Evolutionary conservation across 2,888 invertebrate genomes (phyloP).

Genomic region (Nasonovia ribisnigri): DNA sequence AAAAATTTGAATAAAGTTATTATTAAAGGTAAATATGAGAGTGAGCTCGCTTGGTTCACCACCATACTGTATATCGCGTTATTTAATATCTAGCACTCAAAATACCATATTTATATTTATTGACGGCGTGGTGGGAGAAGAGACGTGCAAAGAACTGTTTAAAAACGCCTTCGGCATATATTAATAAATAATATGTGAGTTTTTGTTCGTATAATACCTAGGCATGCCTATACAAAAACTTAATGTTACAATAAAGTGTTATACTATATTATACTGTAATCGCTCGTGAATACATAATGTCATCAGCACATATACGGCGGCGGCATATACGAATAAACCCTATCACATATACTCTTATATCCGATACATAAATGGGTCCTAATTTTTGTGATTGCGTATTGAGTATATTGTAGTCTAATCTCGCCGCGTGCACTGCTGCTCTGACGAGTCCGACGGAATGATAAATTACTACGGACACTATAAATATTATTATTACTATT

Average conservation of each 20-base stretch:
- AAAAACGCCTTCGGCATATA: background rate
- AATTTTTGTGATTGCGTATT: background rate
- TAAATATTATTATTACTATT: constrained; percentile 22
- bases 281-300: constrained; percentile 18
- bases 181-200: background rate
- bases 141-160: background rate
- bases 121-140: background rate
- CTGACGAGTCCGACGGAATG: background rate
- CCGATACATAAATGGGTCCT: background rate
- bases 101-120: background rate
- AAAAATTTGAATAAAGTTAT: too few relatives aligned
- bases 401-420: background rate
- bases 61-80: background rate
- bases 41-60: too few relatives aligned
- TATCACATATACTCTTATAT: background rate
- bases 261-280: background rate
- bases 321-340: background rate
- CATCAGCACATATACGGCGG: background rate
- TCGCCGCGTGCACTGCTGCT: background rate
- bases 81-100: background rate
- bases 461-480: background rate
- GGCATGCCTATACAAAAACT: background rate
- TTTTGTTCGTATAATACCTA: background rate
- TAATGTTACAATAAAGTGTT: background rate
- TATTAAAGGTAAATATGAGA: too few relatives aligned